These are phyloP conservation scores for Galagoides demidoff DNA, from an alignment of 2,797 vertebrate genomes.

Conservation along the genomic window DNA sequence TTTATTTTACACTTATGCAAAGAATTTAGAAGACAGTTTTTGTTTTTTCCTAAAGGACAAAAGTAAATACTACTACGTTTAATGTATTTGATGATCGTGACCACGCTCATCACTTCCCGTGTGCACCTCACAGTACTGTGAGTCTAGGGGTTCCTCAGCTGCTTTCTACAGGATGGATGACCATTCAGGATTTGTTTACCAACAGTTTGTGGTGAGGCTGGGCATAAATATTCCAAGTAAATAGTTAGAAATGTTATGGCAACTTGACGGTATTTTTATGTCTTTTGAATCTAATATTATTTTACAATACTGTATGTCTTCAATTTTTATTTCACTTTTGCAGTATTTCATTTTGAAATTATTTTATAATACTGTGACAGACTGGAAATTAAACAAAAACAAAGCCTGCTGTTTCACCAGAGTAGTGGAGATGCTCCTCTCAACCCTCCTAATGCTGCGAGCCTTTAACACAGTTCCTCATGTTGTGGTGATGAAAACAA, in stretches of 20 bases:
- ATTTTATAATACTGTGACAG: conserved; percentile 27
- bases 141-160: background rate
- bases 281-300: conserved; percentile 10
- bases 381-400: conserved; percentile 20
- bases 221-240: background rate
- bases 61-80: background rate
- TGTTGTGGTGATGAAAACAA: no score
- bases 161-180: background rate
- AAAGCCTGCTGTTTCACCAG: background rate
- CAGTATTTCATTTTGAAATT: conserved; percentile 26
- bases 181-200: background rate
- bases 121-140: background rate
- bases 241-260: conserved; percentile 38
- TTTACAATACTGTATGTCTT: background rate
- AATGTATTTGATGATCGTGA: background rate
- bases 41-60: background rate
- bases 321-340: conserved; percentile 28
- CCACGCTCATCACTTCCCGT: background rate
- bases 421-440: background rate
- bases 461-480: no score
- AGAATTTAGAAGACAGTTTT: background rate
- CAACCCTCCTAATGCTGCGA: no score
- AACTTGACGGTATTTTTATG: background rate
- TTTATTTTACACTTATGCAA: background rate
- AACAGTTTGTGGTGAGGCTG: background rate